These are phyloP conservation scores for Trachymyrmex cornetzi DNA, from an alignment of 1,140 invertebrate genomes.

Conservation along the genomic window DNA sequence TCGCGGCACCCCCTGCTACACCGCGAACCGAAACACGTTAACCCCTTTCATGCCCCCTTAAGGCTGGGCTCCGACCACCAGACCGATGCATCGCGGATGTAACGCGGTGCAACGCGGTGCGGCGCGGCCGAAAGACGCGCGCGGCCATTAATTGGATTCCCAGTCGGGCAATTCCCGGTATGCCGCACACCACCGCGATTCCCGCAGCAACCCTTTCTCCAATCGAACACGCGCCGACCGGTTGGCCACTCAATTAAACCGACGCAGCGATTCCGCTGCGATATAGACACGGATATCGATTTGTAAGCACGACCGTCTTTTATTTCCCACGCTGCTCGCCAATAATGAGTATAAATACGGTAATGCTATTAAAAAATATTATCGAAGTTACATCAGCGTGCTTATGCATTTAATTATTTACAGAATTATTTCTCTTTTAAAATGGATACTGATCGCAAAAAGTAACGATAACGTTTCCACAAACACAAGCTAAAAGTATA, in stretches of 20 bases:
- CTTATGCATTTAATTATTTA: background rate
- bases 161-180: conserved; percentile 76
- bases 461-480: background rate
- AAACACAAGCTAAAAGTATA: background rate
- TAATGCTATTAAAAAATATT: background rate
- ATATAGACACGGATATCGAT: conserved; percentile 33
- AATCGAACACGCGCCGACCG: conserved; percentile 47
- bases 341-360: background rate
- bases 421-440: background rate
- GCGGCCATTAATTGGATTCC: conserved; percentile 80
- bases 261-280: conserved; percentile 53
- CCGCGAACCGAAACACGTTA: conserved; percentile 32
- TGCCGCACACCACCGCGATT: conserved; percentile 67
- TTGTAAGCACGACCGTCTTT: background rate
- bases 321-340: background rate
- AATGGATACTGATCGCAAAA: background rate
- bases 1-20: background rate
- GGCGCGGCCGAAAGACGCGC: conserved; percentile 72
- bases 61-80: conserved; percentile 1
- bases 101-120: conserved; percentile 20
- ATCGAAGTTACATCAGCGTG: background rate
- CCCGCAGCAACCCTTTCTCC: conserved; percentile 51
- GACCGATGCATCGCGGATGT: conserved; percentile 44
- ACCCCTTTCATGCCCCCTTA: background rate
- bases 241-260: conserved; percentile 74